phyloP scores from a whole-genome alignment of 2,797 vertebrate genomes.

The Ataeniobius toweri region DNA sequence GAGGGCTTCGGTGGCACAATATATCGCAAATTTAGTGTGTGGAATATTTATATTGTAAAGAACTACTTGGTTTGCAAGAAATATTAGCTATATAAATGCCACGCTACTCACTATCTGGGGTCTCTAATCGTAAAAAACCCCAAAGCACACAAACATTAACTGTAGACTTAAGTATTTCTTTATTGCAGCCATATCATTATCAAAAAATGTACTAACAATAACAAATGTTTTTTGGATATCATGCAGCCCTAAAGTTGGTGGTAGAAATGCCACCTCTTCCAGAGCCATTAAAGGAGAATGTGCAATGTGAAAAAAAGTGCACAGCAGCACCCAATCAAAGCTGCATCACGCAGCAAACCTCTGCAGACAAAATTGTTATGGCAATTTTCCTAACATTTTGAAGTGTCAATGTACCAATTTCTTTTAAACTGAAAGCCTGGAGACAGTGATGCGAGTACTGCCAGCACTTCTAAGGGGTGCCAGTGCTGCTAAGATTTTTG shows the following conservation, averaged over 20 bases:
- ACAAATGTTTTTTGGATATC: not conserved
- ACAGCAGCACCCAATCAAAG: not conserved
- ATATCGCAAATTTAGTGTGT: not conserved
- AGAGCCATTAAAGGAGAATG: not conserved
- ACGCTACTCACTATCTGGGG: not conserved
- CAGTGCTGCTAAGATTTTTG: not conserved
- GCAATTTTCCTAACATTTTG: not conserved
- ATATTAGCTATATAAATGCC: not conserved
- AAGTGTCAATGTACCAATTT: too few species aligned
- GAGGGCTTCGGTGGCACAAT: not conserved
- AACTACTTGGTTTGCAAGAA: not conserved
- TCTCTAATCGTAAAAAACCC: not conserved
- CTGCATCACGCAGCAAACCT: not conserved
- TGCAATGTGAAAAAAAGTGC: not conserved
- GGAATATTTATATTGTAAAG: not conserved
- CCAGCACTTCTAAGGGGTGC: not conserved
- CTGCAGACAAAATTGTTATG: not conserved
- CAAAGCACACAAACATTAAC: not conserved
- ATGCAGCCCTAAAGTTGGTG: not conserved
- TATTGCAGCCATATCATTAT: not conserved
- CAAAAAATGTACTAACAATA: not conserved
- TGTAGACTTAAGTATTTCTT: not conserved
- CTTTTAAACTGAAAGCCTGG: too few species aligned
- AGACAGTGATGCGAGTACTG: not conserved
- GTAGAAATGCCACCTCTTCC: not conserved